Base-by-base conservation (phyloP, 2,888 invertebrate genomes). In the Nemapogon koenigi region DNA sequence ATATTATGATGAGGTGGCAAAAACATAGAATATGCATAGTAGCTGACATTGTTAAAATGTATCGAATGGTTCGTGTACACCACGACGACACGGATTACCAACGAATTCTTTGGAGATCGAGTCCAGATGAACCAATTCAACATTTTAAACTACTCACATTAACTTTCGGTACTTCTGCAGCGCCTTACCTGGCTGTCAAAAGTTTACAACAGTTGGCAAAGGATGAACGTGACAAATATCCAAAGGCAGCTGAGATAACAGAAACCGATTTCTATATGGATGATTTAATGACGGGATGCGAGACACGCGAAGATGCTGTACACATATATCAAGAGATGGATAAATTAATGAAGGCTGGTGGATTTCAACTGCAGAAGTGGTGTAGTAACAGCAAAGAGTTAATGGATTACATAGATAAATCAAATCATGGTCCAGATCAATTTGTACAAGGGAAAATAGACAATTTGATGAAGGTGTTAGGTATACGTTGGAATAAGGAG, bases 1-100 rank as follows among this genome's bases (percentile, higher is more conserved):
- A 43, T 14, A 46, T 52, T 15, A 22, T 51, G 11, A 16, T 52
- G 30, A 37, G 51, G 29, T 52, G 45, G 46, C 37, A 50, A 43
- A 32, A 2, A 6, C 41, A 51, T 33, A n/a, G 7, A 15, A 32
- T 50, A 6, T 47, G 40, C 6, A 43, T 52, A 16, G 40, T 43
- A 3, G 50, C 49, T 2, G 51, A 50, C 33, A 17, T 52, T 10
- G 41, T 42, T 7, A 49, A 52, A 41, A 52, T 51, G 49, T 52
- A 49, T 29, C 14, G 51, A 7, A 45, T 46, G 29, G 41, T 50
- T 0, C 14, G 35, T 16, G 43, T 48, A 2, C 15, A 26, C 8
- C 25, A 37, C 17, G 26, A 41, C 10, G 40, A 51, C 36, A 39
- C 41, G 27, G 16, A 45, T 11, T 48, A 38, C 31, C 49, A 53